These are phyloP conservation scores for Mola mola DNA, from an alignment of 2,113 vertebrate species.

Conservation along the genomic window DNA sequence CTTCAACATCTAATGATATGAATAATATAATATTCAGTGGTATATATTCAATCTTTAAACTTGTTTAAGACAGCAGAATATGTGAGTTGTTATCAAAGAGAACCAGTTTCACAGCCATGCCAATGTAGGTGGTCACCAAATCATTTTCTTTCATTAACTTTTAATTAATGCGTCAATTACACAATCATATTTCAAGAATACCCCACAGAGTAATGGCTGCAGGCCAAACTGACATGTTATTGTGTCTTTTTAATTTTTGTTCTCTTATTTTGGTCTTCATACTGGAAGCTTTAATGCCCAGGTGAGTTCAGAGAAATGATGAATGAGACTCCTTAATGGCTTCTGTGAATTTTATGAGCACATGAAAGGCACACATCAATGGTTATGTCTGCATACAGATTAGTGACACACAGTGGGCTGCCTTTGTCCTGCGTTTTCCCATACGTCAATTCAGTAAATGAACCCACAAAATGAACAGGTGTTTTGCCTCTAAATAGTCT, in stretches of 20 bases:
- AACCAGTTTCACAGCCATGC: slow-evolving; percentile 5
- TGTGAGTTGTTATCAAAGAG: slow-evolving; percentile 27
- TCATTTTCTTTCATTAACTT: slow-evolving; percentile 48
- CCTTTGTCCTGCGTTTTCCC: slow-evolving; percentile 54
- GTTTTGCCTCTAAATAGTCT: slow-evolving; percentile 48
- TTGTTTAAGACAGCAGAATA: not conserved
- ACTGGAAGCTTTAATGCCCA: slow-evolving; percentile 44
- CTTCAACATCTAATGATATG: not conserved
- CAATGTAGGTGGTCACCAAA: slow-evolving; percentile 8
- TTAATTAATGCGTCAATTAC: slow-evolving; percentile 39
- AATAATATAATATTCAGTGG: not conserved
- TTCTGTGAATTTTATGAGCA: slow-evolving; percentile 59
- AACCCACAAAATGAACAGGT: slow-evolving; percentile 61
- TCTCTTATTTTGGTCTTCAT: slow-evolving; percentile 24
- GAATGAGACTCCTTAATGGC: slow-evolving; percentile 58
- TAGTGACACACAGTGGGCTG: slow-evolving; percentile 48
- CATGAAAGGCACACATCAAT: slow-evolving; percentile 61
- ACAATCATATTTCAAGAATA: slow-evolving; percentile 41
- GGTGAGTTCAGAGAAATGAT: slow-evolving; percentile 59
- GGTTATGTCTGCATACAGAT: slow-evolving; percentile 62
- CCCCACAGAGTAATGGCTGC: slow-evolving; percentile 18
- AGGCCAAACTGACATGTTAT: slow-evolving; percentile 49
- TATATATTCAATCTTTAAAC: not conserved
- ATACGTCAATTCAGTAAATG: slow-evolving; percentile 55
- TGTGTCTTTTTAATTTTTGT: slow-evolving; percentile 41